Percentiles rank a stretch among this genome's conserved stretches.
Conservation (phyloP, 2,113 vertebrate species). For the Camelus bactrianus region DNA sequence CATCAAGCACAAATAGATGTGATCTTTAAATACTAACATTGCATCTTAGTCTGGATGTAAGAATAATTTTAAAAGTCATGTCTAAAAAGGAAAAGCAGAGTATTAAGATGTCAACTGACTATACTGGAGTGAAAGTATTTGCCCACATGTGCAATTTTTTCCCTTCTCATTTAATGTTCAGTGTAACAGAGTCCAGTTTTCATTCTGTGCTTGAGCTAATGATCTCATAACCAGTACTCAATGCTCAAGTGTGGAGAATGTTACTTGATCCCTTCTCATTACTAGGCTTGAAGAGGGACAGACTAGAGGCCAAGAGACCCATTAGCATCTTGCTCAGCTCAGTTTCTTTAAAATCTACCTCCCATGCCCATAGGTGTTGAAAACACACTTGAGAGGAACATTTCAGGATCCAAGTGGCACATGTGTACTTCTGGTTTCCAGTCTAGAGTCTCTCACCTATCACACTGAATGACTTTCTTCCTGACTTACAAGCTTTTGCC, state of each 20-base stretch:
- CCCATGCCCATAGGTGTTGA: not conserved
- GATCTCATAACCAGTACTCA: not conserved
- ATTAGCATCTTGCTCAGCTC: not conserved
- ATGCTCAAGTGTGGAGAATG: not conserved
- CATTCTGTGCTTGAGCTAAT: not conserved
- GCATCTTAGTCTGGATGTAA: not conserved
- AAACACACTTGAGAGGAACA: not conserved
- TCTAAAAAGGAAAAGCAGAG: slow-evolving; percentile 45
- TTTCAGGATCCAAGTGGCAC: not conserved
- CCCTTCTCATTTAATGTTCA: slow-evolving; percentile 15
- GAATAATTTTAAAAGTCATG: slow-evolving; percentile 62
- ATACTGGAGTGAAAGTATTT: slow-evolving; percentile 14
- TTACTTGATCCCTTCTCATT: not conserved
- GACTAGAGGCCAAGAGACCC: not conserved
- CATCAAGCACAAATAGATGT: slow-evolving; percentile 68
- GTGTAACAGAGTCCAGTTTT: not conserved
- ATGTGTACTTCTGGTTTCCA: not conserved
- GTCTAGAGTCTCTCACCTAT: not conserved
- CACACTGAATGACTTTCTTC: not conserved
- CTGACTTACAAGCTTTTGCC: not conserved
- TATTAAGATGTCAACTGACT: slow-evolving; percentile 38
- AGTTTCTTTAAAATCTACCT: slow-evolving; percentile 46
- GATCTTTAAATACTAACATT: slow-evolving; percentile 61
- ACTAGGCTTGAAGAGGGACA: not conserved
- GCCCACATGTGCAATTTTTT: not conserved